Conservation (phyloP, 2,888 invertebrate species). For the Lacanobia oleracea region DNA sequence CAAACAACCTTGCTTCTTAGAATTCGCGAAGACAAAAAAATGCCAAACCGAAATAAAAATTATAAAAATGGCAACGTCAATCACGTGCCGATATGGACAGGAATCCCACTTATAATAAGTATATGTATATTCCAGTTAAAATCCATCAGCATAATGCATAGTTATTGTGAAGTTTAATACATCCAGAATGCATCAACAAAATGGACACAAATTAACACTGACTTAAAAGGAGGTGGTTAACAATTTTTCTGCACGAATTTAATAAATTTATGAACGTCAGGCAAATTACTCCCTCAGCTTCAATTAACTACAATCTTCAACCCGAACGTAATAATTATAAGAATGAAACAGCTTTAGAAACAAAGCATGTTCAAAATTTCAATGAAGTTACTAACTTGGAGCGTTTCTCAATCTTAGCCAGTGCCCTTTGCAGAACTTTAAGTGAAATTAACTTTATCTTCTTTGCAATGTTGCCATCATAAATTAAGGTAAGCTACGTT, state of each 20-base stretch:
- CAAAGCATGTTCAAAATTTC: slow-evolving; percentile 21
- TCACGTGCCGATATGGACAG: not conserved
- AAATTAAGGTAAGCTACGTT: no score
- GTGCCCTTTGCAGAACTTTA: not conserved
- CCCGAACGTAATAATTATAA: slow-evolving; percentile 1
- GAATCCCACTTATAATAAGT: not conserved
- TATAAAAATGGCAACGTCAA: not conserved
- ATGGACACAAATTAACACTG: not conserved
- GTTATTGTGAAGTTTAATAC: not conserved
- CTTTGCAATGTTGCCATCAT: no score
- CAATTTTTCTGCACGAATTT: not conserved
- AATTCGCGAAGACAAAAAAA: slow-evolving; percentile 23
- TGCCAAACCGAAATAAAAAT: not conserved
- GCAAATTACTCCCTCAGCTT: not conserved
- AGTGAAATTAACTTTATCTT: not conserved
- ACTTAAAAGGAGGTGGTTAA: not conserved
- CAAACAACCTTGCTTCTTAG: slow-evolving; percentile 20
- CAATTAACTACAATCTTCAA: slow-evolving; percentile 19
- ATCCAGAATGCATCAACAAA: slow-evolving; percentile 1
- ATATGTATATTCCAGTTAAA: not conserved
- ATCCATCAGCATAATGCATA: not conserved
- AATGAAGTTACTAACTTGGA: slow-evolving; percentile 26
- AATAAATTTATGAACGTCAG: slow-evolving; percentile 6
- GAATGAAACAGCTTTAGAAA: slow-evolving; percentile 9
- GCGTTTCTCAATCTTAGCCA: not conserved